These are phyloP conservation scores for Marasmarcha lunaedactyla DNA, from an alignment of 2,888 invertebrate species.

Conservation along the genomic window DNA sequence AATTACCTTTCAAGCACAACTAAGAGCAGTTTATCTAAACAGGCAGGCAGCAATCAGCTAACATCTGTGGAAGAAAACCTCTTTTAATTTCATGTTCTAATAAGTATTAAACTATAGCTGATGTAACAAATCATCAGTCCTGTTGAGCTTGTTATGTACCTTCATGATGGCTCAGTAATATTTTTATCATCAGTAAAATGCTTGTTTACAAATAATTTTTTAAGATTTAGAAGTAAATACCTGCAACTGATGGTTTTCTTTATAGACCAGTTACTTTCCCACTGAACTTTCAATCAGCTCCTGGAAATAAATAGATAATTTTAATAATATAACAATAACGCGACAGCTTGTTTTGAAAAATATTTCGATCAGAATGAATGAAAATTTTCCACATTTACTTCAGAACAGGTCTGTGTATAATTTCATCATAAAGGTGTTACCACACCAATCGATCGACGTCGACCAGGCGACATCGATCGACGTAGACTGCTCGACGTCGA, in stretches of 20 bases:
- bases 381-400: conserved; percentile 31
- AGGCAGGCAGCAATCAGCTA: neutral
- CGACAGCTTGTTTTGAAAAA: conserved; percentile 8
- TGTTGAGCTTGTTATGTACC: conserved; percentile 30
- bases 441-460: no score
- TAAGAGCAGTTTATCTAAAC: no score
- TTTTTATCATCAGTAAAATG: conserved; percentile 25
- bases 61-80: neutral
- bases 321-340: no score
- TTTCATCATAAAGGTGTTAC: conserved; percentile 27
- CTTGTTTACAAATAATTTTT: neutral
- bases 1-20: no score
- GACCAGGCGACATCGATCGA: no score
- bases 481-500: no score
- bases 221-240: neutral
- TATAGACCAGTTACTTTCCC: no score
- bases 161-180: conserved; percentile 26
- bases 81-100: neutral
- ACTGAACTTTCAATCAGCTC: no score
- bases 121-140: no score
- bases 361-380: neutral
- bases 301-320: neutral
- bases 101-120: no score
- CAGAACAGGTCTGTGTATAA: conserved; percentile 50
- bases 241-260: no score